A percentile compares a stretch with the other conserved stretches of the same genome.
Evolutionary conservation across 2,113 vertebrate species (phyloP).

Genomic region (Toxotes chatareus): DNA sequence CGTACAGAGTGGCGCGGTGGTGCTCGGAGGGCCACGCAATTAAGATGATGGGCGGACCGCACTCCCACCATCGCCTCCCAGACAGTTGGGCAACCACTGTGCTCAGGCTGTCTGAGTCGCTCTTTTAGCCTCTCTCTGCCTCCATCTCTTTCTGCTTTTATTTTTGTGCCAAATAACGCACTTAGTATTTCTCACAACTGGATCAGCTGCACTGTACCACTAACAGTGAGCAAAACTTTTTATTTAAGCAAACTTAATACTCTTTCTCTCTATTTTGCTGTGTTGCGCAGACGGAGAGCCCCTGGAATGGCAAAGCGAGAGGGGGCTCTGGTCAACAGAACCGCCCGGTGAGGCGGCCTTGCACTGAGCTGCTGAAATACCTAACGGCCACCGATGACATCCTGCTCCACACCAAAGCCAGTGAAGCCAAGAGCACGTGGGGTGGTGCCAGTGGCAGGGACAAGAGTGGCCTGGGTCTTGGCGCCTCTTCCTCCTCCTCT

Average conservation of each 20-base stretch:
- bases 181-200: slow-evolving; percentile 40
- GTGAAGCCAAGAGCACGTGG: slow-evolving; percentile 91
- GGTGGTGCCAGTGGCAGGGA: slow-evolving; percentile 86
- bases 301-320: slow-evolving; percentile 95
- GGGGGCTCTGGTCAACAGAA: slow-evolving; percentile 92
- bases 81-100: slow-evolving; percentile 64
- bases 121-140: slow-evolving; percentile 43
- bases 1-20: slow-evolving; percentile 69
- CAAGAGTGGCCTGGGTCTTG: slow-evolving; percentile 85
- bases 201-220: slow-evolving; percentile 13
- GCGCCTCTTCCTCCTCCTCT: slow-evolving; percentile 80
- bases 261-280: slow-evolving; percentile 43
- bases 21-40: slow-evolving; percentile 81
- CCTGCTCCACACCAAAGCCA: slow-evolving; percentile 93
- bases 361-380: slow-evolving; percentile 99
- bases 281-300: slow-evolving; percentile 92
- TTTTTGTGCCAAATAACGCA: slow-evolving; percentile 52
- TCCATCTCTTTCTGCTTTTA: slow-evolving; percentile 46
- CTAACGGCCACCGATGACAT: slow-evolving; percentile 96
- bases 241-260: slow-evolving; percentile 40
- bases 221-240: slow-evolving; percentile 29
- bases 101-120: slow-evolving; percentile 48
- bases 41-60: slow-evolving; percentile 88
- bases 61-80: slow-evolving; percentile 77
- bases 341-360: slow-evolving; percentile 95